Evolutionary conservation across 2,797 vertebrate species (phyloP).

Genomic region (Labeo calbasu): DNA sequence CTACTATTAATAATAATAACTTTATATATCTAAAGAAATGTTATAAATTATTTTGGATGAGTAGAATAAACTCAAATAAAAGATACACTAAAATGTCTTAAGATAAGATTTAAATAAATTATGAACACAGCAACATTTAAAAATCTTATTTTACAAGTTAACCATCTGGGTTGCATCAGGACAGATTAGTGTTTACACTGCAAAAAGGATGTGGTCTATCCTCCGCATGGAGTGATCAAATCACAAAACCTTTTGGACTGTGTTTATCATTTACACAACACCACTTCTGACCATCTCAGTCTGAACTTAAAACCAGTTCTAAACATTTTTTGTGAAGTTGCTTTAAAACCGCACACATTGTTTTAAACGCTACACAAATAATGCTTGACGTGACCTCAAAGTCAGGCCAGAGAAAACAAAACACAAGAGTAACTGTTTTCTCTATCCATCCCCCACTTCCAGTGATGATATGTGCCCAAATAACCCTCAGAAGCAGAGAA

Average conservation of each 20-base stretch:
- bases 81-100: too few species aligned
- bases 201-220: background rate
- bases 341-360: background rate
- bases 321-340: background rate
- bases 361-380: background rate
- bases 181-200: background rate
- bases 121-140: background rate
- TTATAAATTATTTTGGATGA: too few species aligned
- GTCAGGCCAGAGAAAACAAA: conserved; percentile 4
- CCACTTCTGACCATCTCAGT: background rate
- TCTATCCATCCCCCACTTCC: conserved; percentile 50
- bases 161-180: background rate
- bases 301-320: background rate
- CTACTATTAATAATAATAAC: too few species aligned
- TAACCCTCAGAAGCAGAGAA: conserved; percentile 47
- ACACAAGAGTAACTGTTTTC: background rate
- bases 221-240: background rate
- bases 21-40: too few species aligned
- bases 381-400: background rate
- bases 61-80: too few species aligned
- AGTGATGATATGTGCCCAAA: conserved; percentile 47
- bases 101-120: background rate
- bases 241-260: background rate
- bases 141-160: background rate
- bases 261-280: background rate